Evolutionary conservation across 2,888 invertebrate species (phyloP).

Genomic region (Polietes domitor): DNA sequence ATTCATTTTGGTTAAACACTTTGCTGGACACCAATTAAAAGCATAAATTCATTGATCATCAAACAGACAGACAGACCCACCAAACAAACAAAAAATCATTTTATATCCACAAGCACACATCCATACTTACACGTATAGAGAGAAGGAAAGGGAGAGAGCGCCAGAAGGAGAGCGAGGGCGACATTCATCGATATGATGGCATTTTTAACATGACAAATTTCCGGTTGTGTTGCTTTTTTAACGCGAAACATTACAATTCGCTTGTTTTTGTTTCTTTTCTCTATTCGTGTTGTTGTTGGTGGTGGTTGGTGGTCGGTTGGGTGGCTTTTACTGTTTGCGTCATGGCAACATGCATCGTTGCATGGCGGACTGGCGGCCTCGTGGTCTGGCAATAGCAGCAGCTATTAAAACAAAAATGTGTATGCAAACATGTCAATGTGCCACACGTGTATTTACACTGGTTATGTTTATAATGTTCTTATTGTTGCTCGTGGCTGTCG

Average conservation of each 20-base stretch:
- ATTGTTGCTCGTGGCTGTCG: constrained; percentile 24
- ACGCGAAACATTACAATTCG: constrained; percentile 13
- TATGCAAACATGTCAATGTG: constrained; percentile 63
- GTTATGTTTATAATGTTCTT: constrained; percentile 54
- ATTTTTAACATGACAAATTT: constrained; percentile 60
- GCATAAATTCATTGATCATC: constrained; percentile 57
- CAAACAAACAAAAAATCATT: constrained; percentile 5
- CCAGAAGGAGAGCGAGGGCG: too few species aligned
- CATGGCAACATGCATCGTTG: constrained; percentile 35
- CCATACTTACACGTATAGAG: not conserved
- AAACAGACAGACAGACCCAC: constrained; percentile 8
- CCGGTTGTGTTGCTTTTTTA: constrained; percentile 27
- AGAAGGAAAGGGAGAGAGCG: not conserved
- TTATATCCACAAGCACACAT: not conserved
- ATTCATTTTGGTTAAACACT: constrained; percentile 52
- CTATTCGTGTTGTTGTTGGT: too few species aligned
- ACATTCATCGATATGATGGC: constrained; percentile 39
- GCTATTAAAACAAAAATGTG: constrained; percentile 27
- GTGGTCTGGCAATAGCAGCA: not conserved
- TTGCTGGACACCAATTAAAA: constrained; percentile 55
- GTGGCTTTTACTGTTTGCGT: constrained; percentile 30
- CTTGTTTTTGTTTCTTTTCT: constrained; percentile 45
- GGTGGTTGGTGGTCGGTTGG: constrained; percentile 15
- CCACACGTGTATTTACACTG: constrained; percentile 61
- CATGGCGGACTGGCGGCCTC: not conserved